These are phyloP conservation scores for Archilochus colubris DNA, from an alignment of 2,113 vertebrate genomes.

Conservation along the genomic window DNA sequence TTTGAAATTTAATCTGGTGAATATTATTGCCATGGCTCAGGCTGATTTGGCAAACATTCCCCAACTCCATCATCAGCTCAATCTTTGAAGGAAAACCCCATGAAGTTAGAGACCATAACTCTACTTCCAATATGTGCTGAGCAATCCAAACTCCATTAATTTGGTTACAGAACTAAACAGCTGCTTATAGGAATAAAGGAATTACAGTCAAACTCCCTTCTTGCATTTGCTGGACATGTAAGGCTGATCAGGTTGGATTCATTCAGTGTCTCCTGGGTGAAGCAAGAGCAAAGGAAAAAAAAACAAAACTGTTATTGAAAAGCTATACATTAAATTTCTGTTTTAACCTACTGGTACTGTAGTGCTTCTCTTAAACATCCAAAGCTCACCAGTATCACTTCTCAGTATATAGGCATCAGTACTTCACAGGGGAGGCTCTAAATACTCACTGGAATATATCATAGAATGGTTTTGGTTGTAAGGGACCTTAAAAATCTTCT, in stretches of 20 bases:
- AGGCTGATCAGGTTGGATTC: not conserved
- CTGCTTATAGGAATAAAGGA: not conserved
- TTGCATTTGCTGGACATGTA: not conserved
- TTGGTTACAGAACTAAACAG: not conserved
- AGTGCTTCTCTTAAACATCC: not conserved
- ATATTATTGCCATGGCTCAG: not conserved
- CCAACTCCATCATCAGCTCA: not conserved
- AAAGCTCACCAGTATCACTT: not conserved
- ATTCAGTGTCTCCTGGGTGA: not conserved
- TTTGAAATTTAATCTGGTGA: not conserved
- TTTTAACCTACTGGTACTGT: not conserved
- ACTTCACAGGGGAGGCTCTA: not conserved
- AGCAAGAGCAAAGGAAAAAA: not conserved
- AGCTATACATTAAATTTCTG: not conserved
- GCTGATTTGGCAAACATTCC: not conserved
- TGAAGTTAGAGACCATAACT: not conserved
- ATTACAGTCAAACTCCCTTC: not conserved
- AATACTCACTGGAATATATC: not conserved
- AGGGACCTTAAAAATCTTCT: no score
- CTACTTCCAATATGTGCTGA: not conserved
- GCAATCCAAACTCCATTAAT: not conserved
- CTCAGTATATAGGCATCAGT: not conserved
- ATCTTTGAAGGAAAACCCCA: not conserved
- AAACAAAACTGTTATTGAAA: not conserved
- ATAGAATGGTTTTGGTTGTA: no score